Evolutionary conservation across 2,797 vertebrate species (phyloP).

Genomic region (Pipistrellus pipistrellus): DNA sequence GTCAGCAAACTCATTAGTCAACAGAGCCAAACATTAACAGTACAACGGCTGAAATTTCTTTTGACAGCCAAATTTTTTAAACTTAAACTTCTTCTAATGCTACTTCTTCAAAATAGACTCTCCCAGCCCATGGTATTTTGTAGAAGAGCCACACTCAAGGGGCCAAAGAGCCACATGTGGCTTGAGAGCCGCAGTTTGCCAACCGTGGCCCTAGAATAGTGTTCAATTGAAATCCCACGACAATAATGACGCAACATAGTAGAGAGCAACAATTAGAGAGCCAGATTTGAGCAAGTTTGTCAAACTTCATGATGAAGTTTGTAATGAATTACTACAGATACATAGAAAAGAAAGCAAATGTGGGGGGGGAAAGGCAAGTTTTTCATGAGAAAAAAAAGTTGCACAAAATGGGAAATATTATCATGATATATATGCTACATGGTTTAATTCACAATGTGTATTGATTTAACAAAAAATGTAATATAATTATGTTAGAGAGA

Average conservation of each 20-base stretch:
- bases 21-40: too few species aligned
- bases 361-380: neutral
- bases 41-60: too few species aligned
- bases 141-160: too few species aligned
- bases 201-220: neutral
- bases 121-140: too few species aligned
- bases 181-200: too few species aligned
- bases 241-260: neutral
- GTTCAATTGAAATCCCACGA: neutral
- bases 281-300: neutral
- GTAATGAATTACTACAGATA: conserved; percentile 18
- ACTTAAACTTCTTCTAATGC: too few species aligned
- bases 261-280: neutral
- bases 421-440: neutral
- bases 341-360: conserved; percentile 30
- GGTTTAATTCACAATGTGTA: neutral
- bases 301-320: neutral
- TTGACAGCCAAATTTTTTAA: too few species aligned
- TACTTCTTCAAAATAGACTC: too few species aligned
- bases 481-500: conserved; percentile 4
- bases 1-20: too few species aligned
- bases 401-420: neutral
- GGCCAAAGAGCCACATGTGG: too few species aligned
- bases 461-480: neutral
- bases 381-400: neutral